Conservation (phyloP, 2,113 vertebrate species). For the Balaeniceps rex region DNA sequence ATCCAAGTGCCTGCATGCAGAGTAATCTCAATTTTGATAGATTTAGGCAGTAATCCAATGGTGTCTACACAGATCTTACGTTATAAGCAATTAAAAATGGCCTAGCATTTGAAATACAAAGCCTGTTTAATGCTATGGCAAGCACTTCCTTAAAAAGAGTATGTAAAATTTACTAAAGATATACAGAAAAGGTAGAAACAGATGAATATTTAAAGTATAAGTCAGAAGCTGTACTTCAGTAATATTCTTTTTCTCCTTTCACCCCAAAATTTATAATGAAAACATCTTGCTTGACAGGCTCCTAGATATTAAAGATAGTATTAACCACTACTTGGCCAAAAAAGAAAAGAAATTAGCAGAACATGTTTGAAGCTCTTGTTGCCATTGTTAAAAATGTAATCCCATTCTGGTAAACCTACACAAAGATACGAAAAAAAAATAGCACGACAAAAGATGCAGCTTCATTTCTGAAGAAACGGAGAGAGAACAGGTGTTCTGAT, state of each 20-base stretch:
- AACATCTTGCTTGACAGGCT: neutral
- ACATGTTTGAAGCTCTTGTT: neutral
- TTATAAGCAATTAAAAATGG: neutral
- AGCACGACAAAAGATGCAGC: neutral
- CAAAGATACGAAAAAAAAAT: neutral
- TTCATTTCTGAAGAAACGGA: neutral
- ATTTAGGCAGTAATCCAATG: neutral
- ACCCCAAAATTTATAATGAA: neutral
- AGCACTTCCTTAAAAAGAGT: neutral
- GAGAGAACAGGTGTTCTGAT: neutral
- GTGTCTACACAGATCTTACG: neutral
- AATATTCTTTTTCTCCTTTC: neutral
- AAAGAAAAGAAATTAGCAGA: neutral
- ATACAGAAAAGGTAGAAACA: neutral
- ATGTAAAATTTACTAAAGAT: neutral
- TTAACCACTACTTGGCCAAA: neutral
- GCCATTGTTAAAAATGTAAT: neutral
- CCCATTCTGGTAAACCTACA: neutral
- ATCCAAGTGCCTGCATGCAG: neutral
- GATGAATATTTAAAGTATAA: neutral
- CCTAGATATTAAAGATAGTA: neutral
- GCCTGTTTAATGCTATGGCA: neutral
- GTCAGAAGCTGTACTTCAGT: neutral
- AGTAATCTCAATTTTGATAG: neutral
- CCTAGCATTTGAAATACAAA: neutral